Conservation (phyloP, 2,888 invertebrate genomes). For the Noctua fimbriata region DNA sequence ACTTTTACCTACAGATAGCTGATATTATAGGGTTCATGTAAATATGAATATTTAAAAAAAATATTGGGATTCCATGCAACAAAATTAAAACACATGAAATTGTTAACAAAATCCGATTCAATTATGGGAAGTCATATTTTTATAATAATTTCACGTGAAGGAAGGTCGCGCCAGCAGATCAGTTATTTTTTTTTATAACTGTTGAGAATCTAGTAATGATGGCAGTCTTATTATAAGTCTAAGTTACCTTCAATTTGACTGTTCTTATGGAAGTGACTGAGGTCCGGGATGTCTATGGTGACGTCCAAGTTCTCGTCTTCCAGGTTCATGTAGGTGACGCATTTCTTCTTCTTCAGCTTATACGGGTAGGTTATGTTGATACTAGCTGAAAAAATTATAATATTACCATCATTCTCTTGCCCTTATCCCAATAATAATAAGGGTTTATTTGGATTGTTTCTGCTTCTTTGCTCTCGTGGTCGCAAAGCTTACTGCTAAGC, state of each 20-base stretch:
- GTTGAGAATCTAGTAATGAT: too few relatives aligned
- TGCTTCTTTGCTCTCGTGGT: background rate
- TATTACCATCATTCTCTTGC: too few relatives aligned
- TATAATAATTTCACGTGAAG: too few relatives aligned
- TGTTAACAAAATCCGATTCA: too few relatives aligned
- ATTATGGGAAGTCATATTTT: too few relatives aligned
- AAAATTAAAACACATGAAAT: too few relatives aligned
- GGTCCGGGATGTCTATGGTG: slow-evolving; percentile 76
- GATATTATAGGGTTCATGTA: too few relatives aligned
- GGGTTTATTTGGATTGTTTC: background rate
- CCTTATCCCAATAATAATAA: background rate
- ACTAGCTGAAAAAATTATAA: slow-evolving; percentile 66
- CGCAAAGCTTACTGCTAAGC: background rate
- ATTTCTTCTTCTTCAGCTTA: slow-evolving; percentile 67
- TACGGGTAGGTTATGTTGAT: slow-evolving; percentile 73
- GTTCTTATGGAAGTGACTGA: slow-evolving; percentile 63
- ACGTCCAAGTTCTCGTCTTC: slow-evolving; percentile 77
- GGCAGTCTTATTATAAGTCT: background rate
- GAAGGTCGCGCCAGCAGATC: too few relatives aligned
- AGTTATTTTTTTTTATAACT: too few relatives aligned
- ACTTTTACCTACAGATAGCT: too few relatives aligned
- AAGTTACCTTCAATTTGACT: slow-evolving; percentile 69
- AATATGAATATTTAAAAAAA: too few relatives aligned
- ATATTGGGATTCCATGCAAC: too few relatives aligned
- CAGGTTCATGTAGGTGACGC: slow-evolving; percentile 66